Evolutionary conservation across 2,113 vertebrate species (phyloP).

Genomic region (Galbula dea): DNA sequence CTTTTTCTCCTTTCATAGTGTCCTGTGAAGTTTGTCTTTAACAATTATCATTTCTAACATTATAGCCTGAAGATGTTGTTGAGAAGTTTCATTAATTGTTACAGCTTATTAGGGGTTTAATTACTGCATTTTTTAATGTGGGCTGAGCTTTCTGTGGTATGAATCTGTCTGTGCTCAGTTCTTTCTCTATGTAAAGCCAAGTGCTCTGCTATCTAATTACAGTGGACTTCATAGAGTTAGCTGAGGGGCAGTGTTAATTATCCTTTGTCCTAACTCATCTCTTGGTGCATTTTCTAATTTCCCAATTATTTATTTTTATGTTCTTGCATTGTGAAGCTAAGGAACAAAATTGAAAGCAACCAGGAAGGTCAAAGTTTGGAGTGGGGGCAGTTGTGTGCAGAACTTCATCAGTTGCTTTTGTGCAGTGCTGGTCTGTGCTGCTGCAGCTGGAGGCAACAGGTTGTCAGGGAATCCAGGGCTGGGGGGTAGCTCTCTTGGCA

Average conservation of each 20-base stretch:
- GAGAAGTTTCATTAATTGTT: conserved; percentile 7
- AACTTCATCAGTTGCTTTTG: neutral
- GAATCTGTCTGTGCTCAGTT: neutral
- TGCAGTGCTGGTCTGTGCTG: neutral
- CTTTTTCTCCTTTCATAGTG: neutral
- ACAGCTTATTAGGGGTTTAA: conserved; percentile 1
- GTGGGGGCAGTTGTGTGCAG: neutral
- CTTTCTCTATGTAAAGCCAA: neutral
- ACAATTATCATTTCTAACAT: neutral
- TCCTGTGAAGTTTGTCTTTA: neutral
- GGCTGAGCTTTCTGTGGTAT: neutral
- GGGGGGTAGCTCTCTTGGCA: neutral
- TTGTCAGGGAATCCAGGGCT: neutral
- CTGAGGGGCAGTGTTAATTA: conserved; percentile 17
- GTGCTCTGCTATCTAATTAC: conserved; percentile 31
- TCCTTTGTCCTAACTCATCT: neutral
- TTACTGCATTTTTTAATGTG: neutral
- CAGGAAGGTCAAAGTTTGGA: neutral
- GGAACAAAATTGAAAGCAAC: neutral
- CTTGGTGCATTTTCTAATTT: neutral
- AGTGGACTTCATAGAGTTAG: neutral
- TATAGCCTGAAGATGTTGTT: neutral
- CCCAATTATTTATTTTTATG: conserved; percentile 2
- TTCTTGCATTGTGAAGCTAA: neutral
- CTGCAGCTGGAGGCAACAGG: fast-evolving